Evolutionary conservation across 2,888 invertebrate genomes (phyloP).

Genomic region (Seira musarum): DNA sequence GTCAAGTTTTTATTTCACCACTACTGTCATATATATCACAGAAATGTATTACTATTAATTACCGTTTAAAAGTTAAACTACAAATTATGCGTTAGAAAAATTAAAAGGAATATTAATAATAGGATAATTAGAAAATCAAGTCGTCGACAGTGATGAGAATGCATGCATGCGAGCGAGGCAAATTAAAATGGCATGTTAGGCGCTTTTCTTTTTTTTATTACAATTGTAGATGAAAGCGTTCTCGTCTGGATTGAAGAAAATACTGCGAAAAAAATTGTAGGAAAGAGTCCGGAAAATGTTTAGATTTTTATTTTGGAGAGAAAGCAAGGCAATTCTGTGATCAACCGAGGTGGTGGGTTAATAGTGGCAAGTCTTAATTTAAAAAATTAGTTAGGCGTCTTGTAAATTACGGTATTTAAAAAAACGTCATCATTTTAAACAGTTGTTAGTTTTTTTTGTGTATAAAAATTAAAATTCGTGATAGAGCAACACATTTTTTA

Average conservation of each 20-base stretch:
- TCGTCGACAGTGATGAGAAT: neutral
- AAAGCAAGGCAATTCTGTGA: conserved; percentile 66
- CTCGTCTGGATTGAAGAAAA: no score
- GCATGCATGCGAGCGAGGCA: neutral
- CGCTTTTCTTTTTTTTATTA: no score
- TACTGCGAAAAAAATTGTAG: neutral
- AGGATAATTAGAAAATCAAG: no score
- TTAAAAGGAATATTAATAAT: neutral
- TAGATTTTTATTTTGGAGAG: conserved; percentile 26
- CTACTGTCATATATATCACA: neutral
- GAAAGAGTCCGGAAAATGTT: conserved; percentile 8
- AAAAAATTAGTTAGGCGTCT: neutral
- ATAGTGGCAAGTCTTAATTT: conserved; percentile 30
- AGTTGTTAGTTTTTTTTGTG: neutral
- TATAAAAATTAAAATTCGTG: neutral
- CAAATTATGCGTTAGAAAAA: neutral
- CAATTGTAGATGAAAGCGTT: neutral
- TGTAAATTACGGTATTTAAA: neutral
- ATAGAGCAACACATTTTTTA: neutral
- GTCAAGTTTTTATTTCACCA: neutral
- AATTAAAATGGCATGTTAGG: neutral
- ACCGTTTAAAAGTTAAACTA: neutral
- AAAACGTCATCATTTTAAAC: neutral
- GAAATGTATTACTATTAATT: conserved; percentile 16
- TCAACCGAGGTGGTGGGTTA: conserved; percentile 64